Base-by-base conservation (phyloP, 2,797 vertebrate genomes). In the Dendrocincla tyrannina region DNA sequence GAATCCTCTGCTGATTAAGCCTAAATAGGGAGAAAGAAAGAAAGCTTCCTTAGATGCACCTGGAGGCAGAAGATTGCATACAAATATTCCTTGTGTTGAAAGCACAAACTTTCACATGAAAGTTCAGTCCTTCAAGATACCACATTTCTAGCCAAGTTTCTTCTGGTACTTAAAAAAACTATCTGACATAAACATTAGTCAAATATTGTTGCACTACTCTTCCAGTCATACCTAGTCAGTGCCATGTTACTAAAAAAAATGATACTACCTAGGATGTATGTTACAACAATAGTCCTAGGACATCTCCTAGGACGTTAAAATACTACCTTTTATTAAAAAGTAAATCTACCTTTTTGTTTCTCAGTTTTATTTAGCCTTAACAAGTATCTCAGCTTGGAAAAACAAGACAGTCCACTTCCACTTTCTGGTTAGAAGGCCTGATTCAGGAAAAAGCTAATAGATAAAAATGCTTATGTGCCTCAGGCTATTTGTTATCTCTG, bases 251-350 rank as follows among this genome's bases (percentile, higher is more conserved):
- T 67, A 39, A 63, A 35, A 69, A 76, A 39, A 55, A 28, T 16
- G 15, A 14, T 47, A 16, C 12, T 82, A 13, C 35, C 6, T 33
- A n/a, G 52, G 15, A 44, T 0, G 0, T 81, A 19, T 18, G 14
- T 52, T 53, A 72, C 52, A 79, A 52, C 25, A 59, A 27, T 46
- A 53, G 13, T 59, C 70, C 74, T 52, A 58, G 35, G 35, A 5
- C 49, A 81, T 73, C 39, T 75, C 35, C 30, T 49, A 70, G 33
- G 44, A 60, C 75, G 13, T 69, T 82, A 66, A 81, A 68, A 75
- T 64, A 53, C 3, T 44, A 11, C 14, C 13, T 58, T 83, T 49
- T 53, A 2, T 56, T 77, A 58, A 76, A 86, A 39, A 50, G 16
- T 66, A 42, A 49, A 30, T 39, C 44, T 78, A 7, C 41, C 17